Evolutionary conservation across 92 coral and sea anemone species (phyloP), one percentile per base, ranked within the genome.

Genomic region (Paramuricea clavata): DNA sequence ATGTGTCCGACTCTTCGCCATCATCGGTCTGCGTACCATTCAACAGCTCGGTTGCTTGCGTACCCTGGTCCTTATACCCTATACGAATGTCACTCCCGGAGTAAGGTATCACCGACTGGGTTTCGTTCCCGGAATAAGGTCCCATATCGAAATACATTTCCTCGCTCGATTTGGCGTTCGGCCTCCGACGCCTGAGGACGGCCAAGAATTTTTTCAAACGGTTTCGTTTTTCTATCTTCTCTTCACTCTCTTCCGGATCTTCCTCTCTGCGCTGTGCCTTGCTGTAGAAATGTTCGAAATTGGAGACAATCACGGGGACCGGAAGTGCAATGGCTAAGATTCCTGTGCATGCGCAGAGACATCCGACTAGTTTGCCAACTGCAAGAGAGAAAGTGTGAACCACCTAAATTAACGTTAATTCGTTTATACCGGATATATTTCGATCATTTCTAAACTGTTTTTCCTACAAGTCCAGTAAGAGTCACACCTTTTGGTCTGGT

Each of bases 211-310:
- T 79, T 31, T 79, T 79, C 15, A 79, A 25, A 2, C 72, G 50
- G 22, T 79, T 79, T 35, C 49, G 64, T 61, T 79, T 79, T 21
- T 57, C 84, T n/a, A 79, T 35, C 36, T 79, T 79, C 15, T 60
- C 84, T 16, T 79, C 36, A 16, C 21, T 61, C 84, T 59, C 52
- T 3, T 30, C 19, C 35, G 84, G 0, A 28, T 79, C 56, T 19
- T 26, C 73, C 27, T 79, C 84, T 11, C 84, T 67, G 2, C 84
- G 84, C n/a, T 79, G 84, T 6, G 84, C 35, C 30, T 79, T 79
- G 84, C 84, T 79, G 73, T 79, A 79, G 74, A 79, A 79, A 22
- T 79, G 84, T 79, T 79, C 84, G 43, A 79, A 79, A 57, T 79
- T 79, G 11, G 84, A 79, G 11, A 79, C 84, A n/a, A 79, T 79